Conservation (phyloP, 2,797 vertebrate genomes). For the Channallabes apus region DNA sequence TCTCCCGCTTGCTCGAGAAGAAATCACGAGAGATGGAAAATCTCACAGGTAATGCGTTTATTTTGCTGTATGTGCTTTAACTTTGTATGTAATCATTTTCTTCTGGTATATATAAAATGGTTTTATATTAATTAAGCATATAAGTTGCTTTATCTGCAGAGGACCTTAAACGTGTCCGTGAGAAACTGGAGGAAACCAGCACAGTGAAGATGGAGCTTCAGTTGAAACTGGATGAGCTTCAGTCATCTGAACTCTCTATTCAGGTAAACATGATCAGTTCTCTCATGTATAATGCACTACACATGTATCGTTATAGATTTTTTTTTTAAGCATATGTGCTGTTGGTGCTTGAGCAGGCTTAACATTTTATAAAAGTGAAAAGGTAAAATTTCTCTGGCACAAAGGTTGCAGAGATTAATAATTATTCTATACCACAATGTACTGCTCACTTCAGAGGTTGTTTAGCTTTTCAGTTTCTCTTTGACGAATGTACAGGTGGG, state of each 20-base stretch:
- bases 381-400: background rate
- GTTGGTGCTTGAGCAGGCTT: background rate
- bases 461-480: background rate
- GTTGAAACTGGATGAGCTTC: constrained; percentile 88
- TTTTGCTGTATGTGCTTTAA: background rate
- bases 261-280: constrained; percentile 71
- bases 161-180: constrained; percentile 86
- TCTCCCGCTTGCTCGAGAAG: constrained; percentile 87
- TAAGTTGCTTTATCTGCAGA: constrained; percentile 67
- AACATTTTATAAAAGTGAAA: background rate
- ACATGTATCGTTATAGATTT: background rate
- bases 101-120: background rate
- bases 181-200: constrained; percentile 86
- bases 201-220: constrained; percentile 87
- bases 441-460: background rate
- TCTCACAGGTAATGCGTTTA: constrained; percentile 78
- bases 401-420: background rate
- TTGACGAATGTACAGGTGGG: background rate
- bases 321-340: too few relatives aligned
- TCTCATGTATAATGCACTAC: too few relatives aligned
- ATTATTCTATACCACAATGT: background rate
- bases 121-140: background rate
- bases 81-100: background rate
- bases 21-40: constrained; percentile 89
- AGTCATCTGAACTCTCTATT: constrained; percentile 86